Percentiles rank a stretch among this genome's conserved stretches.
These are phyloP conservation scores for Lepidocyrtinus sp. DNA, from an alignment of 2,888 invertebrate genomes.

Conservation along the genomic window DNA sequence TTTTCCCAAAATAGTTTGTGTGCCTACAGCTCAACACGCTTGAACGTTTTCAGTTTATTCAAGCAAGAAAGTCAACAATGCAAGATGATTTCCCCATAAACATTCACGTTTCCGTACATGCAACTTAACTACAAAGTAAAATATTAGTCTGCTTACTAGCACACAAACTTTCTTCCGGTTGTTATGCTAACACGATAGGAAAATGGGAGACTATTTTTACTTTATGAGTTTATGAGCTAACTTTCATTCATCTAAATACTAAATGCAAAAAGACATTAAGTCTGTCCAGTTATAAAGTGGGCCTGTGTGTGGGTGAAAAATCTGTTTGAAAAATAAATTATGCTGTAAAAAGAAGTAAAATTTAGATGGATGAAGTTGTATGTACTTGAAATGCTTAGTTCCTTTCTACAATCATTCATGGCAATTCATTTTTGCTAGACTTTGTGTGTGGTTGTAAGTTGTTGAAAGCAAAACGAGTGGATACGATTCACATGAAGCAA, in stretches of 20 bases:
- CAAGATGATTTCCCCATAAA: no score
- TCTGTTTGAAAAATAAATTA: background rate
- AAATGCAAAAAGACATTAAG: background rate
- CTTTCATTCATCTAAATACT: background rate
- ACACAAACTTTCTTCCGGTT: background rate
- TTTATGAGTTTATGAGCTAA: background rate
- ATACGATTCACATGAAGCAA: background rate
- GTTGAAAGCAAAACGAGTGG: conserved; percentile 18
- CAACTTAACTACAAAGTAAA: no score
- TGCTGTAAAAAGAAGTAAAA: background rate
- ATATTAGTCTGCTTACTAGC: no score
- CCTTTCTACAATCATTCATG: background rate
- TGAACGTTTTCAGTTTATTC: no score
- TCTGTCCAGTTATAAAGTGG: background rate
- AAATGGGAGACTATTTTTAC: background rate
- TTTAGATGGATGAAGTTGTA: background rate
- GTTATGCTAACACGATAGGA: background rate
- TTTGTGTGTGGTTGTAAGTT: background rate
- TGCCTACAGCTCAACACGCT: no score
- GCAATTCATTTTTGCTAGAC: background rate
- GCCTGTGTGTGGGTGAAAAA: background rate
- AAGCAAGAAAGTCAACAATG: no score
- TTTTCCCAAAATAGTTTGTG: no score
- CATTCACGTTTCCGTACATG: no score
- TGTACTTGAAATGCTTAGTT: no score